Evolutionary conservation across 2,113 vertebrate species (phyloP).

Genomic region (Hyaena hyaena): DNA sequence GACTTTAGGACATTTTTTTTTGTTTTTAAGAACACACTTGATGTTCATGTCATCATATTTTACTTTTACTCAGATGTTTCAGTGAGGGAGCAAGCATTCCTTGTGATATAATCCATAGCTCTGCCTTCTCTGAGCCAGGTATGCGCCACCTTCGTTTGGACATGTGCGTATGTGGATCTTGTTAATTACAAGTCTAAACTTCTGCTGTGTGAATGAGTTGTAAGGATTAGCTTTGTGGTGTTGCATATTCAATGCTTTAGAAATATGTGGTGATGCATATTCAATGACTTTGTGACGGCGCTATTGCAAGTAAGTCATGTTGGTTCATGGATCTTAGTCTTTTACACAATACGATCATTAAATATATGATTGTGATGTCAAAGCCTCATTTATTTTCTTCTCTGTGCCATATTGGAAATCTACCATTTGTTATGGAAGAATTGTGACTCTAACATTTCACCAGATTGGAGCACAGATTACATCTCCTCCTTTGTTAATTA

Average conservation of each 20-base stretch:
- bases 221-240: constrained; percentile 42
- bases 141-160: constrained; percentile 17
- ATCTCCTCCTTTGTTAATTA: background rate
- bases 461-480: constrained; percentile 65
- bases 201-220: background rate
- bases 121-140: background rate
- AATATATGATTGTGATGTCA: constrained; percentile 43
- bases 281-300: background rate
- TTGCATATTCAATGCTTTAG: too few species aligned
- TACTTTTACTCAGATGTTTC: background rate
- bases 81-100: background rate
- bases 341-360: constrained; percentile 47
- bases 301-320: constrained; percentile 26
- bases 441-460: constrained; percentile 41
- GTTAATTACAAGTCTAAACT: constrained; percentile 63
- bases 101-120: background rate
- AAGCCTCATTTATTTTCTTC: constrained; percentile 31
- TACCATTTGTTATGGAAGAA: constrained; percentile 64
- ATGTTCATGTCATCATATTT: background rate
- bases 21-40: background rate
- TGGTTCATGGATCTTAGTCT: background rate
- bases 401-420: constrained; percentile 38
- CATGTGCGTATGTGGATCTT: background rate
- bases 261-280: constrained; percentile 40
- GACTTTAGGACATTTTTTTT: background rate